phyloP scores from a whole-genome alignment of 2,888 invertebrate species.

The Tridacna gigas region DNA sequence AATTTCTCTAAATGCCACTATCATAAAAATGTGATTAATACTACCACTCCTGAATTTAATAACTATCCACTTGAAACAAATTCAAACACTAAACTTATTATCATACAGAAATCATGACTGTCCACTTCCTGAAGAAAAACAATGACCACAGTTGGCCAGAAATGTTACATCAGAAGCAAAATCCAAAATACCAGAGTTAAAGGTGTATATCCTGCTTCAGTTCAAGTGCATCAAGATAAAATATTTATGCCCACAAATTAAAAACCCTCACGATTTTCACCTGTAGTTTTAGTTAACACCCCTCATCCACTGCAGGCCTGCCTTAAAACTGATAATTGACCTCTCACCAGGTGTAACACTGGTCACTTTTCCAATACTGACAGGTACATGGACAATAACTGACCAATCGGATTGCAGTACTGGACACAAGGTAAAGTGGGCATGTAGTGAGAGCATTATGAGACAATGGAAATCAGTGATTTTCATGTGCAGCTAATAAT shows the following conservation, averaged over 20 bases:
- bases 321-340: slow-evolving; percentile 28
- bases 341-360: slow-evolving; percentile 13
- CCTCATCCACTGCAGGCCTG: slow-evolving; percentile 17
- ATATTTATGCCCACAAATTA: slow-evolving; percentile 24
- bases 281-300: slow-evolving; percentile 15
- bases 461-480: slow-evolving; percentile 28
- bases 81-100: background rate
- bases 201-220: background rate
- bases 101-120: background rate
- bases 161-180: slow-evolving; percentile 10
- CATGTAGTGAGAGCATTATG: slow-evolving; percentile 12
- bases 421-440: slow-evolving; percentile 8
- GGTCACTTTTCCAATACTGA: slow-evolving; percentile 30
- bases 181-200: background rate
- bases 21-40: background rate
- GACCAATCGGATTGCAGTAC: slow-evolving; percentile 41
- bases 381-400: slow-evolving; percentile 15
- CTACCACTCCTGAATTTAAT: background rate
- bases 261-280: slow-evolving; percentile 24
- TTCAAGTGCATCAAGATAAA: slow-evolving; percentile 35
- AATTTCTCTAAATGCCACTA: too few species aligned
- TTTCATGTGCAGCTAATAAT: slow-evolving; percentile 25
- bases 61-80: background rate
- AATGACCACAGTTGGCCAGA: slow-evolving; percentile 10
- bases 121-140: slow-evolving; percentile 1